These are phyloP conservation scores for Tanypteryx hageni DNA, from an alignment of 2,888 invertebrate species.

Conservation along the genomic window DNA sequence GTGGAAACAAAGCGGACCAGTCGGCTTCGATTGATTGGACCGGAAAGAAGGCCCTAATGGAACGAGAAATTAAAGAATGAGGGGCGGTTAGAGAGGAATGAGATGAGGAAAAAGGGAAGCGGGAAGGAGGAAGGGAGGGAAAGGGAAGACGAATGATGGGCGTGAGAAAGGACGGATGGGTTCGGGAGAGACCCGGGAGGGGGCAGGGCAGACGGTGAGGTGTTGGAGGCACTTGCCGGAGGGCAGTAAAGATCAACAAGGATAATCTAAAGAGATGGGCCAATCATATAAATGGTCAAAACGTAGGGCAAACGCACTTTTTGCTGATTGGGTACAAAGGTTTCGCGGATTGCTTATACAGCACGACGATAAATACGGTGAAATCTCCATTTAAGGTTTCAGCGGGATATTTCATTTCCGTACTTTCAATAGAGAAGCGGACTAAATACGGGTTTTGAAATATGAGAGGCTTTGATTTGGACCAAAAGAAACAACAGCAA, in stretches of 20 bases:
- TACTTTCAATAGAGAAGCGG: too few relatives aligned
- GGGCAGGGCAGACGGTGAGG: background rate
- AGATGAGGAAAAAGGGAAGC: background rate
- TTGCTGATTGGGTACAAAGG: too few relatives aligned
- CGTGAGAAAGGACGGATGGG: constrained; percentile 11
- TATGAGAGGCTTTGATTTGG: too few relatives aligned
- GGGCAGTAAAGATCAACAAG: background rate
- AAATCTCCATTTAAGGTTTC: too few relatives aligned
- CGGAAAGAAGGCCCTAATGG: constrained; percentile 35
- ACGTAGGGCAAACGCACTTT: background rate
- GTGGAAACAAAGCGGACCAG: background rate
- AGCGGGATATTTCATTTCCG: too few relatives aligned
- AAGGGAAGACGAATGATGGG: background rate
- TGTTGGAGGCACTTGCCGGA: background rate
- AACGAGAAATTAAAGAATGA: constrained; percentile 45
- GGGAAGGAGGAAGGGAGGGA: background rate
- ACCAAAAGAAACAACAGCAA: too few relatives aligned
- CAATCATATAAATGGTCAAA: background rate
- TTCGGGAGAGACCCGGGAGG: background rate
- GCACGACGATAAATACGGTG: too few relatives aligned
- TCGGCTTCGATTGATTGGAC: constrained; percentile 48
- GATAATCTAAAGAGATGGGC: background rate
- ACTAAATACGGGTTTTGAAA: too few relatives aligned
- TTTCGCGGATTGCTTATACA: too few relatives aligned
- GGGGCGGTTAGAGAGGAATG: background rate